Base-by-base conservation (phyloP, 1,140 invertebrate species). In the Eumeta japonica region DNA sequence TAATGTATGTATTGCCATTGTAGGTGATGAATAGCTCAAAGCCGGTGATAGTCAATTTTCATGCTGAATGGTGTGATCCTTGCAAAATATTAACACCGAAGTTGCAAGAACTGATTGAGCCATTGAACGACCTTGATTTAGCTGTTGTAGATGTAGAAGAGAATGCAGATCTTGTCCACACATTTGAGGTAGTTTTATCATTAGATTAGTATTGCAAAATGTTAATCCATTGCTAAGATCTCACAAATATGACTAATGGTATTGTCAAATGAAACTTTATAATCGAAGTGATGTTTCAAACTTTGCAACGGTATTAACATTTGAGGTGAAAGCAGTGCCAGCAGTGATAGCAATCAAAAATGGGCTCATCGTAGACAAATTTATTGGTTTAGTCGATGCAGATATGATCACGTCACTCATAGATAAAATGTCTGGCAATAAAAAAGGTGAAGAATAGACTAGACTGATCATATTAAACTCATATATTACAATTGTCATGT, bases 1-100 rank as follows among this genome's bases (percentile, higher is more conserved):
- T 30, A 10, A 13, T 30, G 12, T 30, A 30, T 30, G 13, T 30
- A 30, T 11, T 30, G 7, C 7, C 12, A 12, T 42, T 58, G 3
- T 47, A 90, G 79, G 88, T 90, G 17, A 87, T 90, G 81, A 88
- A 89, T 55, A 89, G 85, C 53, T 79, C 81, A 24, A 83, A 86
- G 48, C 87, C 89, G 15, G 88, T 91, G 4, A 88, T 91, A 64
- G 88, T 91, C 2, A 90, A 90, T 64, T 91, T 90, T 58, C 89
- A 92, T 52, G 89, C 89, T 3, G 87, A 92, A 46, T 98, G 95
- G 95, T 85, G 95, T 74, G 92, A 94, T 55, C 95, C 95, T 1
- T 98, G 95, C 66, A 95, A 95, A 74, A 85, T 95, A 38, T 77
- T 98, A 2, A 94, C 89, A 10, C 94, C 94, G 10, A 87, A 93